phyloP scores from a whole-genome alignment of 2,797 vertebrate genomes.

The Taenioides sp. region DNA sequence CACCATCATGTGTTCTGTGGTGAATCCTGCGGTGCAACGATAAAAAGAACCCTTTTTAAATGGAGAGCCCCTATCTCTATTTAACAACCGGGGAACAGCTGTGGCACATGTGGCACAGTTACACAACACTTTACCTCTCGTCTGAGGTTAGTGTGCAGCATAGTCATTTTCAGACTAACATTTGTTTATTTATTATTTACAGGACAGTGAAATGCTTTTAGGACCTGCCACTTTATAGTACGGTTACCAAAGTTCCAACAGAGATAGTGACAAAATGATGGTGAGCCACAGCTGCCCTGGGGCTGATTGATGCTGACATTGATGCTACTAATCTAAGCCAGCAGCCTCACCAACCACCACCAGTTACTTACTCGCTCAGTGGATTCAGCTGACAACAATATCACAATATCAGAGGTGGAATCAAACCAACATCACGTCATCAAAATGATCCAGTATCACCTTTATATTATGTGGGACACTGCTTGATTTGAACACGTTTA shows the following conservation, averaged over 20 bases:
- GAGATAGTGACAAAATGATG: neutral
- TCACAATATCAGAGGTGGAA: no score
- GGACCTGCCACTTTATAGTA: neutral
- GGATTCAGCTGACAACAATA: neutral
- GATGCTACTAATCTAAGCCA: neutral
- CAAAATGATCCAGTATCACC: no score
- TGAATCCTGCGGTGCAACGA: conserved; percentile 8
- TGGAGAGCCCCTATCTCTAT: conserved; percentile 32
- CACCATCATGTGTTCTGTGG: neutral
- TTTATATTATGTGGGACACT: no score
- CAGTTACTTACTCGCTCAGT: neutral
- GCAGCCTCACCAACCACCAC: neutral
- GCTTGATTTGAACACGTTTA: no score
- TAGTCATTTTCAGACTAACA: conserved; percentile 24
- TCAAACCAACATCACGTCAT: no score
- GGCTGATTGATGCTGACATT: neutral
- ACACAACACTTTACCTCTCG: conserved; percentile 47
- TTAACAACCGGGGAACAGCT: conserved; percentile 59
- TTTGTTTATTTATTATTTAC: conserved; percentile 42
- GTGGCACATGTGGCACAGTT: conserved; percentile 62
- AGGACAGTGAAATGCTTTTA: neutral
- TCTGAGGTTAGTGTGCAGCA: conserved; percentile 37
- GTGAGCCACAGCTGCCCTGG: neutral
- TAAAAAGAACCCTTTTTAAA: conserved; percentile 43
- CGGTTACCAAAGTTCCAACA: neutral